These are phyloP conservation scores for Phoebastria nigripes DNA, from an alignment of 2,797 vertebrate species.

Conservation along the genomic window DNA sequence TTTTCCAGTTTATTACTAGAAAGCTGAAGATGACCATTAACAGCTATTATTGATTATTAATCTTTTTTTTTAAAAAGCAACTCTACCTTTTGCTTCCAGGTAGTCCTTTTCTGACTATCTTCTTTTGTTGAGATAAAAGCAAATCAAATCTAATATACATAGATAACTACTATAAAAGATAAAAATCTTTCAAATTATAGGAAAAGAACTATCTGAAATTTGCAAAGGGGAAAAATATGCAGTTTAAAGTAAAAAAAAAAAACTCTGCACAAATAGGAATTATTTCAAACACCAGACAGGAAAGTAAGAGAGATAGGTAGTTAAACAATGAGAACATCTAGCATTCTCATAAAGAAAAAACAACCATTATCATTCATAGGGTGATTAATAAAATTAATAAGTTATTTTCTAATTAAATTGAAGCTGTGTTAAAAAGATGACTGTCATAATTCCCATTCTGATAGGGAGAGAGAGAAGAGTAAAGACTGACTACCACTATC, in stretches of 20 bases:
- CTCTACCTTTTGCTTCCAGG: not conserved
- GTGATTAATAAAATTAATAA: not conserved
- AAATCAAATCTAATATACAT: not conserved
- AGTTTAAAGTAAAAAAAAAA: not conserved
- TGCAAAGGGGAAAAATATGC: not conserved
- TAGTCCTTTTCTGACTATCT: not conserved
- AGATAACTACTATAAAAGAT: not conserved
- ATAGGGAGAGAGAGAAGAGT: not conserved
- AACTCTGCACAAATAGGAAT: not conserved
- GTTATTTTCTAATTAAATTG: not conserved
- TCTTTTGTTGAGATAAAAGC: not conserved
- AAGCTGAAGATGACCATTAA: not conserved
- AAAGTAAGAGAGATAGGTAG: not conserved
- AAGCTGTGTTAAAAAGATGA: not conserved
- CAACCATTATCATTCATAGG: fast-evolving
- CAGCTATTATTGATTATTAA: not conserved
- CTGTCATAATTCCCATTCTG: not conserved
- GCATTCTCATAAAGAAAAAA: not conserved
- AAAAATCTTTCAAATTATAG: not conserved
- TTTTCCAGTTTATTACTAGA: not conserved
- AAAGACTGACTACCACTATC: not conserved
- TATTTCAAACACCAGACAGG: not conserved
- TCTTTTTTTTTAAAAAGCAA: not conserved
- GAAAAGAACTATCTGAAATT: not conserved
- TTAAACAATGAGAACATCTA: not conserved